phyloP scores from a whole-genome alignment of 2,888 invertebrate genomes.

The Limnephilus auricula region DNA sequence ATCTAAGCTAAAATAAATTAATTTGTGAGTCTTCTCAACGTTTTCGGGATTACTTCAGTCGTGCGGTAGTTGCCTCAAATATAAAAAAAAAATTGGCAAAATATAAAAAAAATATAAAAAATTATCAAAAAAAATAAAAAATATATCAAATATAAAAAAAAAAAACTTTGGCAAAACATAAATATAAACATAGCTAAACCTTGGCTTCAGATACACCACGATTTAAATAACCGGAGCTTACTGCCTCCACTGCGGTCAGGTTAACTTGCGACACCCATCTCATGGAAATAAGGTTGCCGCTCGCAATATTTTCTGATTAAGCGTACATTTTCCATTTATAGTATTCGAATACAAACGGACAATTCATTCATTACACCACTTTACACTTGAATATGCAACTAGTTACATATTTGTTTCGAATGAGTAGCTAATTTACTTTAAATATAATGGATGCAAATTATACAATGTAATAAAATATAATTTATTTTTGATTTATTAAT shows the following conservation, averaged over 20 bases:
- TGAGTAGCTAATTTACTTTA: neutral
- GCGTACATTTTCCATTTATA: neutral
- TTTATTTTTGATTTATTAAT: neutral
- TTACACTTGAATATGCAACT: neutral
- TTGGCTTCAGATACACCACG: neutral
- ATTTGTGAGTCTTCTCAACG: too few species aligned
- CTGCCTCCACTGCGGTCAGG: neutral
- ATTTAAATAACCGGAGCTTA: neutral
- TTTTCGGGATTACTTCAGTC: too few species aligned
- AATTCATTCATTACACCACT: constrained; percentile 1
- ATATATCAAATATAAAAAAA: too few species aligned
- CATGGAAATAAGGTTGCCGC: neutral
- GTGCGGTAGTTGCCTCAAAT: too few species aligned
- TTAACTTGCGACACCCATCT: constrained; percentile 8
- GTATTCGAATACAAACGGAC: neutral
- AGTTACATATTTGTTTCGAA: neutral
- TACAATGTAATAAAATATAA: neutral
- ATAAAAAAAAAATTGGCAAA: too few species aligned
- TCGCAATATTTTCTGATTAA: neutral
- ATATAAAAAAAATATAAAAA: too few species aligned
- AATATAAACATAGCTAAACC: neutral
- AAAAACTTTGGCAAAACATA: neutral
- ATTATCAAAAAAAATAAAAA: too few species aligned
- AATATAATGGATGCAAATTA: neutral
- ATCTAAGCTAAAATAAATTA: too few species aligned